Evolutionary conservation across 2,113 vertebrate species (phyloP), one percentile per base, ranked within the genome.

Genomic region (Engraulis encrasicolus): DNA sequence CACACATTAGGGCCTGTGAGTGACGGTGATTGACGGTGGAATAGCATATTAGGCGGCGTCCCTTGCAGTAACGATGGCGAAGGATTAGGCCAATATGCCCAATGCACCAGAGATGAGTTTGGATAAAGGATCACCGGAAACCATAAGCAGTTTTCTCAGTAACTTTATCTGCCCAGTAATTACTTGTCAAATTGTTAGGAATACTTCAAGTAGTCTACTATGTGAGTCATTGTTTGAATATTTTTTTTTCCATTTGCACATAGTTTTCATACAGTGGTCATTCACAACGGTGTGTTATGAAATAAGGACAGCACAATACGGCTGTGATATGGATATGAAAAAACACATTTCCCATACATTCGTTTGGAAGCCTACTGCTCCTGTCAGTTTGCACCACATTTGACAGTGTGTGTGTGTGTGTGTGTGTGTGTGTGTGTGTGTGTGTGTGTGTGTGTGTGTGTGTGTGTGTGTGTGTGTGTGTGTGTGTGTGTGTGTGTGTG

Each of bases 381-480:
- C 17, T 54, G 66, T 74, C 66, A 34, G 3, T 74, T 14, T 6
- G 12, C 27, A 34, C 31, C 34, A 74, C 27, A 34, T 74, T 74
- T 34, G 31, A 31, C 66, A 17, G 11, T 27, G 23, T 74, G 15
- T 74, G 31, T 19, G 38, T 34, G 31, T 79, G 37, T 79, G 78
- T 79, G 36, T 79, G 14, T 52, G 36, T 81, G 23, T 34, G 6
- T 50, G 23, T 81, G 79, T 48, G 19, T 79, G 78, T 78, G 77
- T 38, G 77, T 1, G 14, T n/a, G n/a, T 38, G 36, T 20, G 78
- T 78, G 78, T 38, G 31, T 78, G 78, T 78, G 78, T 78, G 78
- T 78, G 36, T 85, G 80, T 84, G 78, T 83, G 74, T 48, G 48
- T 48, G 81, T 48, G 61, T 78, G 52, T 74, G 80, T 48, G 23